Conservation (phyloP, 2,888 invertebrate genomes). For the Metallyticus violacea region DNA sequence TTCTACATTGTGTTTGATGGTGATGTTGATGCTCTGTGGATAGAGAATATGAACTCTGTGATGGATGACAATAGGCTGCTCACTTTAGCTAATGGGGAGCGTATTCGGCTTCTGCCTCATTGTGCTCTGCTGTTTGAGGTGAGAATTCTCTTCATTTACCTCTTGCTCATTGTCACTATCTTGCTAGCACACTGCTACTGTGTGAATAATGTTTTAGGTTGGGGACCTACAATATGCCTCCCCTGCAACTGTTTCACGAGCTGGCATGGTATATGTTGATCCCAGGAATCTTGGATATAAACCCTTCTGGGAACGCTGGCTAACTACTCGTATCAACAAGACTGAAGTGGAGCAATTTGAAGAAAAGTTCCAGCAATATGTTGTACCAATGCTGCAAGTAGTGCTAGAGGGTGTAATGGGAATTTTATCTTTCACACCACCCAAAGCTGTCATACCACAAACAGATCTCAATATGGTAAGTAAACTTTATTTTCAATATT, state of each 20-base stretch:
- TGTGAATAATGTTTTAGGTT: constrained; percentile 51
- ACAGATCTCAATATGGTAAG: constrained; percentile 80
- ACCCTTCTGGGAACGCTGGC: constrained; percentile 79
- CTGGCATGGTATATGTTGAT: constrained; percentile 93
- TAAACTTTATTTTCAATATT: not conserved
- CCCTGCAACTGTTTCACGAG: constrained; percentile 88
- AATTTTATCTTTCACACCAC: constrained; percentile 51
- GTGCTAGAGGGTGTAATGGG: not conserved
- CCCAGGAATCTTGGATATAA: constrained; percentile 85
- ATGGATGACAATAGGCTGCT: constrained; percentile 93
- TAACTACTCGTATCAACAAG: constrained; percentile 51
- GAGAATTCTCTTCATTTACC: not conserved
- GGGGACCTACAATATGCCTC: constrained; percentile 87
- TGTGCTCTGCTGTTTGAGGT: constrained; percentile 85
- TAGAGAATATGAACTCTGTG: constrained; percentile 96
- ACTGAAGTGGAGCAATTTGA: constrained; percentile 48
- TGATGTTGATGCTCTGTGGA: constrained; percentile 92
- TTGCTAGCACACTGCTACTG: too few species aligned
- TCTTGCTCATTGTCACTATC: too few species aligned
- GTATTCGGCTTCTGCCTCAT: constrained; percentile 77
- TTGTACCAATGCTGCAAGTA: constrained; percentile 52
- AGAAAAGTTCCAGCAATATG: constrained; percentile 71
- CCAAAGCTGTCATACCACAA: constrained; percentile 79
- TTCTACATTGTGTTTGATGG: constrained; percentile 89
- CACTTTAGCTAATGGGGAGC: constrained; percentile 87